phyloP scores from a whole-genome alignment of 2,888 invertebrate species.

The Synergus umbraculus region DNA sequence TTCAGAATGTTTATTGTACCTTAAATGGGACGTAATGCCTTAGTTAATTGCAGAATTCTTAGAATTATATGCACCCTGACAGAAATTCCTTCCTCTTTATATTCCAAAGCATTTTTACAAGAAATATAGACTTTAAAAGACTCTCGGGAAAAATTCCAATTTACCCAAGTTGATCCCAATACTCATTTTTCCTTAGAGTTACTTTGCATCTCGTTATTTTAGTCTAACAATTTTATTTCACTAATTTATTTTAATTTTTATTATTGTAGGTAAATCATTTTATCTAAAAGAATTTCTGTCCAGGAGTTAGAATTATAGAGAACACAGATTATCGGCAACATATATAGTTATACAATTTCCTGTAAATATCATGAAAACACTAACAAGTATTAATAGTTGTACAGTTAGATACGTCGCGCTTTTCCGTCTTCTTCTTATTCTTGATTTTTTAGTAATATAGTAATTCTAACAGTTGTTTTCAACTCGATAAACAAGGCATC shows the following conservation, averaged over 20 bases:
- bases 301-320: neutral
- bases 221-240: neutral
- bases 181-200: neutral
- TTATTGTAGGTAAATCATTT: neutral
- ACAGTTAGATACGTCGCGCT: neutral
- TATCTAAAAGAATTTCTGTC: neutral
- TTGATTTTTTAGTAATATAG: neutral
- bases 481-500: conserved; percentile 11
- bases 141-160: neutral
- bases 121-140: conserved; percentile 4
- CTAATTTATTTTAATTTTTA: neutral
- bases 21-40: no score
- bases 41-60: no score
- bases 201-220: neutral
- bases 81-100: neutral
- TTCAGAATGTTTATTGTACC: no score
- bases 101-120: neutral
- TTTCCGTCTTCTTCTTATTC: neutral
- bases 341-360: neutral
- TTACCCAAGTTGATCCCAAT: neutral
- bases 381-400: neutral
- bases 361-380: neutral
- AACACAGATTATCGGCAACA: conserved; percentile 12
- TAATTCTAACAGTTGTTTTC: neutral
- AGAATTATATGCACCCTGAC: neutral